These are phyloP conservation scores for Sialis lutaria DNA, from an alignment of 2,888 invertebrate species.

Conservation along the genomic window DNA sequence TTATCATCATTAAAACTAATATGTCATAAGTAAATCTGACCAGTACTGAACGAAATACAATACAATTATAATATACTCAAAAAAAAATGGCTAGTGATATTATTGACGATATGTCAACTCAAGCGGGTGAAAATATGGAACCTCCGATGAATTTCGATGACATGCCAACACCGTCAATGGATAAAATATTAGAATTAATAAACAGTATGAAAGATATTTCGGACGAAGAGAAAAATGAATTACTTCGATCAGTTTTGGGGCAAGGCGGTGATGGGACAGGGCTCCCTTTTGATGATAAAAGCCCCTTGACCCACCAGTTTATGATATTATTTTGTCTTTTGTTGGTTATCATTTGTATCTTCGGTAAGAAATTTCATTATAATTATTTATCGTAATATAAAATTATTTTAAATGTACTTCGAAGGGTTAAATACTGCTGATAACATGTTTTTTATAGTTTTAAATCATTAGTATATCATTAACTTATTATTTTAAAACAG, in stretches of 20 bases:
- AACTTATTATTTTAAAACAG: no score
- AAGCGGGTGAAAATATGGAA: background rate
- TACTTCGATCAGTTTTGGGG: conserved; percentile 30
- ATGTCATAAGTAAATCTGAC: no score
- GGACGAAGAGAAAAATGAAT: conserved; percentile 41
- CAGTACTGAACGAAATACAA: no score
- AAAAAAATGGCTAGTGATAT: no score
- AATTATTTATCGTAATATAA: background rate
- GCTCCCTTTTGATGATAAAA: conserved; percentile 11
- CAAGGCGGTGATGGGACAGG: conserved; percentile 7
- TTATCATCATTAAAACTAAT: no score
- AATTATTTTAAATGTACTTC: no score
- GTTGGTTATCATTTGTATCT: conserved; percentile 11
- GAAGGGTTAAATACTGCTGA: no score
- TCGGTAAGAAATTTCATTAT: conserved; percentile 12
- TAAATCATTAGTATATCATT: no score
- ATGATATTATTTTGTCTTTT: conserved; percentile 10
- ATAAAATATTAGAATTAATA: conserved; percentile 37
- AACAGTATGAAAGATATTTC: conserved; percentile 34
- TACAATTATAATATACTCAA: no score
- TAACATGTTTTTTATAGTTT: no score
- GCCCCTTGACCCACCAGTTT: conserved; percentile 6
- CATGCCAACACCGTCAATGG: conserved; percentile 32
- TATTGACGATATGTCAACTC: no score
- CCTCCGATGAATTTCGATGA: conserved; percentile 16